phyloP scores from a whole-genome alignment of 1,140 invertebrate species.

The Sarcophaga peregrina region DNA sequence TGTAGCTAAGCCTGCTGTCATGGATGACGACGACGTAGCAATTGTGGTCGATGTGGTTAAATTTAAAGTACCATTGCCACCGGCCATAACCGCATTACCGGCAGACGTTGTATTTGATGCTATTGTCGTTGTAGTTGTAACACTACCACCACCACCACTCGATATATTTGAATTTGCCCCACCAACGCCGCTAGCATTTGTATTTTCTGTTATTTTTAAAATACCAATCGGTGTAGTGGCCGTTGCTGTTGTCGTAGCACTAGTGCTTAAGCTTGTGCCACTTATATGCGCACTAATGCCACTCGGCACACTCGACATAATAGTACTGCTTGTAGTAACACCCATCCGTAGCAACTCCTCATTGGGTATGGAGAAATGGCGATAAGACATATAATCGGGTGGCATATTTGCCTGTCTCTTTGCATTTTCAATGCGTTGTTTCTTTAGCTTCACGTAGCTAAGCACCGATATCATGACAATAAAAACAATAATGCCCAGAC shows the following conservation, averaged over 20 bases:
- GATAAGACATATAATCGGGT: constrained; percentile 80
- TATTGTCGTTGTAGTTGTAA: constrained; percentile 45
- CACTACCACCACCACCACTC: constrained; percentile 36
- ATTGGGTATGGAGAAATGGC: constrained; percentile 73
- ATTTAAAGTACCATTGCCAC: constrained; percentile 49
- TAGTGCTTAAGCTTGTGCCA: constrained; percentile 61
- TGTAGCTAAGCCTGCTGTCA: background rate
- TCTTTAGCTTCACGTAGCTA: constrained; percentile 88
- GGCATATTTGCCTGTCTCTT: constrained; percentile 74
- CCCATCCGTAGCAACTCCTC: constrained; percentile 59
- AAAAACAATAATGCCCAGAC: constrained; percentile 86
- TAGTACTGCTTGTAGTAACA: constrained; percentile 45
- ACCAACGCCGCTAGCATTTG: constrained; percentile 23
- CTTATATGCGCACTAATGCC: constrained; percentile 64
- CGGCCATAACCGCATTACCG: constrained; percentile 48
- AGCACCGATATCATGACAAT: constrained; percentile 82
- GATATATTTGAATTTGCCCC: no score
- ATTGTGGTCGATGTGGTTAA: constrained; percentile 43
- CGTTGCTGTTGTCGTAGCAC: constrained; percentile 55
- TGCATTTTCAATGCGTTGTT: constrained; percentile 76
- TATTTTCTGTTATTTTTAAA: constrained; percentile 33
- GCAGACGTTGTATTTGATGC: constrained; percentile 26
- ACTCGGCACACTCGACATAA: constrained; percentile 62
- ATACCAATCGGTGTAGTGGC: constrained; percentile 59
- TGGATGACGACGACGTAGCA: constrained; percentile 30